Evolutionary conservation across 2,888 invertebrate genomes (phyloP).

Genomic region (Ormyrus pomaceus): DNA sequence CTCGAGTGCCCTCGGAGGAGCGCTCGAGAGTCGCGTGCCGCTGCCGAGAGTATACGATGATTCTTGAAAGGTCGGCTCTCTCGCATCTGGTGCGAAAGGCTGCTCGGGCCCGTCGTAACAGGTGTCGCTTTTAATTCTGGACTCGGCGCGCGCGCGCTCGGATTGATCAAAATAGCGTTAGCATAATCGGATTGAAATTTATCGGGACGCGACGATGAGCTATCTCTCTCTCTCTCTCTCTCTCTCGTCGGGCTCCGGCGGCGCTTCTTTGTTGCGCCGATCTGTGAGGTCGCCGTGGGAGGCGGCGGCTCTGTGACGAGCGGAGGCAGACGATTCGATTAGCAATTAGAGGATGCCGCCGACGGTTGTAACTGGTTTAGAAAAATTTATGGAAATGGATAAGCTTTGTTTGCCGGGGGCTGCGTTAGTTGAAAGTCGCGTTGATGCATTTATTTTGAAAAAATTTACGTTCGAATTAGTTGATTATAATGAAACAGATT

Average conservation of each 20-base stretch:
- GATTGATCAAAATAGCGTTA: conserved; percentile 39
- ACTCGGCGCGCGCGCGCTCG: background rate
- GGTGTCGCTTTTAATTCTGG: conserved; percentile 49
- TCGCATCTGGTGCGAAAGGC: conserved; percentile 31
- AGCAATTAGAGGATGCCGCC: too few species aligned
- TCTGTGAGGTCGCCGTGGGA: background rate
- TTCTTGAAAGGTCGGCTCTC: conserved; percentile 31
- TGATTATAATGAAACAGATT: background rate
- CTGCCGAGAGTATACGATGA: background rate
- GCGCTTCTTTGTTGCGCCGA: conserved; percentile 2
- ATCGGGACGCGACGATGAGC: conserved; percentile 35
- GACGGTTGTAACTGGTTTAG: too few species aligned
- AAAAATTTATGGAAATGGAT: too few species aligned
- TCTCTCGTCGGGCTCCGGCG: background rate
- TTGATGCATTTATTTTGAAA: too few species aligned
- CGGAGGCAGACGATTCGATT: too few species aligned
- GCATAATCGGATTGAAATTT: conserved; percentile 53
- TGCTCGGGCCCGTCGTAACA: conserved; percentile 17
- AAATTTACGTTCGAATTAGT: too few species aligned
- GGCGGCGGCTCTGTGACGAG: too few species aligned
- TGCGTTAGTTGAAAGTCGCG: too few species aligned
- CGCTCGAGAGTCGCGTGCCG: background rate
- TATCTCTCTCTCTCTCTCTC: conserved; percentile 1
- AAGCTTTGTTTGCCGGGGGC: too few species aligned
- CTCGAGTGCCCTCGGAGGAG: conserved; percentile 45